phyloP scores from a whole-genome alignment of 2,888 invertebrate genomes.

The Oligia latruncula region DNA sequence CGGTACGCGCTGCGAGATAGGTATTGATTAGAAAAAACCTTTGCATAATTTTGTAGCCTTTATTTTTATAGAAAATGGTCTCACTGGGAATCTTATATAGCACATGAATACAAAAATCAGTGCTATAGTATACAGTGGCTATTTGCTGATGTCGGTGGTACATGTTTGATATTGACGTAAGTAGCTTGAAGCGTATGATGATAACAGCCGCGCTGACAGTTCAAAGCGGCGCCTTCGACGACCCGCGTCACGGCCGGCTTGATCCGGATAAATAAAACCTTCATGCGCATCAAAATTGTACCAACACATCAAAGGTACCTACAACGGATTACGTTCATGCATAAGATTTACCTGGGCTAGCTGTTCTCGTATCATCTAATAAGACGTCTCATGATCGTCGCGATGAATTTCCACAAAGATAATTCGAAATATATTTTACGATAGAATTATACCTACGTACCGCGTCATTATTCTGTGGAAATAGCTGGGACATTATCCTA shows the following conservation, averaged over 20 bases:
- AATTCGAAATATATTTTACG: conserved; percentile 55
- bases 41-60: conserved; percentile 32
- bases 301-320: conserved; percentile 69
- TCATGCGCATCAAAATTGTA: conserved; percentile 56
- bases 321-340: conserved; percentile 69
- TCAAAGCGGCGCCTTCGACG: conserved; percentile 64
- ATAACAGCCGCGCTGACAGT: conserved; percentile 61
- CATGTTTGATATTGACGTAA: conserved; percentile 57
- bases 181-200: conserved; percentile 56
- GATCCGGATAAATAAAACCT: conserved; percentile 59
- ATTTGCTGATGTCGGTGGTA: conserved; percentile 45
- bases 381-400: conserved; percentile 45
- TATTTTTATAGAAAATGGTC: conserved; percentile 37
- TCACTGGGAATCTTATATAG: conserved; percentile 20
- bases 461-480: conserved; percentile 45
- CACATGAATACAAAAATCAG: conserved; percentile 39
- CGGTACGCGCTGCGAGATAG: neutral
- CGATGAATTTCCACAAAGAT: conserved; percentile 47
- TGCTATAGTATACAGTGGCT: conserved; percentile 25
- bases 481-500: conserved; percentile 37
- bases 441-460: conserved; percentile 36
- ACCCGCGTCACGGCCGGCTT: conserved; percentile 67
- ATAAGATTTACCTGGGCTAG: conserved; percentile 45
- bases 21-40: conserved; percentile 42
- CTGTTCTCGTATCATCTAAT: conserved; percentile 61